A percentile compares a stretch with the other conserved stretches of the same genome.
Evolutionary conservation across 2,797 vertebrate species (phyloP).

Genomic region (Orientallactaga sibirica): DNA sequence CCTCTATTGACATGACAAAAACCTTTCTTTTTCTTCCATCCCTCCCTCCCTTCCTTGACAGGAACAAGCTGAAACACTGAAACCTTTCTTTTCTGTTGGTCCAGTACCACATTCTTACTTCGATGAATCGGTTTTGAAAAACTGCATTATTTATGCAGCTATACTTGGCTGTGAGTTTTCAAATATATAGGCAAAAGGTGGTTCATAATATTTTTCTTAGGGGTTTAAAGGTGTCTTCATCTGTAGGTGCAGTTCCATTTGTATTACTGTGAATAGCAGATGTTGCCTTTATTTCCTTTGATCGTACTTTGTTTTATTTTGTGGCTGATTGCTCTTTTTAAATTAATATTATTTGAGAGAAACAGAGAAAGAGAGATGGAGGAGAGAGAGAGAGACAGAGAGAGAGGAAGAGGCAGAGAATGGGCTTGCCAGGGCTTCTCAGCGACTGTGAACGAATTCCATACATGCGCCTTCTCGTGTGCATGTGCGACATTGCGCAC

Average conservation of each 20-base stretch:
- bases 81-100: background rate
- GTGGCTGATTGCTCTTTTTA: background rate
- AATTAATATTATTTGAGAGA: background rate
- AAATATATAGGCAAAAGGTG: background rate
- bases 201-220: background rate
- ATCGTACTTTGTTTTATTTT: background rate
- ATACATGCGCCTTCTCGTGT: too few species aligned
- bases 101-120: background rate
- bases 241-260: background rate
- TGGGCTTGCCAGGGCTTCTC: too few species aligned
- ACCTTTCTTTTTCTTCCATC: background rate
- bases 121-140: background rate
- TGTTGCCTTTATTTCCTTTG: background rate
- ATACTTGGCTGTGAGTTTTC: background rate
- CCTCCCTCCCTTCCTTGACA: background rate
- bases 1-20: background rate
- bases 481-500: too few species aligned
- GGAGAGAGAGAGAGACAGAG: too few species aligned
- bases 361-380: too few species aligned
- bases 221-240: background rate
- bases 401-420: too few species aligned
- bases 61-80: background rate
- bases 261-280: background rate
- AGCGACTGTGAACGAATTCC: too few species aligned
- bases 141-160: conserved; percentile 15